These are phyloP conservation scores for Nemapogon koenigi DNA, from an alignment of 2,888 invertebrate genomes.

Conservation along the genomic window DNA sequence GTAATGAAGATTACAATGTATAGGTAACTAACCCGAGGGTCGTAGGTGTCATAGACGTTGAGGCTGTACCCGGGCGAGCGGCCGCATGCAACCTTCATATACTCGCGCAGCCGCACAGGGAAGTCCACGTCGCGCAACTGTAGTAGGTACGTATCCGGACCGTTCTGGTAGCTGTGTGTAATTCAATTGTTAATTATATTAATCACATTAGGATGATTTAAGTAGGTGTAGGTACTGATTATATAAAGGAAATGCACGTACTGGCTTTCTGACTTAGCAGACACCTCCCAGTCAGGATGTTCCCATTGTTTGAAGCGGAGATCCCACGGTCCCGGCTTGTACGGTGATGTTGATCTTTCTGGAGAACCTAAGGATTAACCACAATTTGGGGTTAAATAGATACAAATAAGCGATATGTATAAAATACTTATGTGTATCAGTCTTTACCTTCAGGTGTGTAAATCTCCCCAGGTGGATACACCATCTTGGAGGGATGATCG, in stretches of 20 bases:
- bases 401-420: too few species aligned
- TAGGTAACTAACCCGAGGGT: slow-evolving; percentile 71
- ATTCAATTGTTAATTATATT: slow-evolving; percentile 3
- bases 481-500: slow-evolving; percentile 92
- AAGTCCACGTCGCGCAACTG: slow-evolving; percentile 94
- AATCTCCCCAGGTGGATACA: slow-evolving; percentile 85
- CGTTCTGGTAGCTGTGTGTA: slow-evolving; percentile 85
- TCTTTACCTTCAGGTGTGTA: slow-evolving; percentile 76
- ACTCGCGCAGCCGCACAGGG: slow-evolving; percentile 90
- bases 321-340: slow-evolving; percentile 68
- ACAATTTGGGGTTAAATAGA: too few species aligned
- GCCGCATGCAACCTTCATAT: slow-evolving; percentile 90
- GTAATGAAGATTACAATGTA: not conserved
- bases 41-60: slow-evolving; percentile 74
- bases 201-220: not conserved
- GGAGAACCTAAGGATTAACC: too few species aligned
- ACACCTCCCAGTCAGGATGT: slow-evolving; percentile 85
- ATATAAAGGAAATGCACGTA: slow-evolving; percentile 52
- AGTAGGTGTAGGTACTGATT: not conserved
- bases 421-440: too few species aligned
- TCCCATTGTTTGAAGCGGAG: slow-evolving; percentile 77
- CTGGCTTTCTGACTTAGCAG: slow-evolving; percentile 87
- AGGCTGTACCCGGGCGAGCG: slow-evolving; percentile 75
- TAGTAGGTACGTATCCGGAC: slow-evolving; percentile 94
- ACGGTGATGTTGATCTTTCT: slow-evolving; percentile 57